A percentile compares a stretch with the other conserved stretches of the same genome.
Evolutionary conservation across 2,888 invertebrate species (phyloP).

Genomic region (Leptarthrus brevirostris): DNA sequence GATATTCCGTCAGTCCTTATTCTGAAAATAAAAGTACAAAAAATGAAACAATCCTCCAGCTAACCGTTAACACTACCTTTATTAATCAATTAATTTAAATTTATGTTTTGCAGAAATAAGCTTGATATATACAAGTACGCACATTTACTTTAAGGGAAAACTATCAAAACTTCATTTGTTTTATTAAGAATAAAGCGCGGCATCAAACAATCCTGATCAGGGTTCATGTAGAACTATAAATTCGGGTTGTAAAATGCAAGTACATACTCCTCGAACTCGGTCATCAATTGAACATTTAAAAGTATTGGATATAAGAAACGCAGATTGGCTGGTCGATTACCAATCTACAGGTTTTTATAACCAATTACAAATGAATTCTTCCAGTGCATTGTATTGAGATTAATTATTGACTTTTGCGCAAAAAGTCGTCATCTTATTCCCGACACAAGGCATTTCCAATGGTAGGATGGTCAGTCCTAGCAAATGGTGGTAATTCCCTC

Average conservation of each 20-base stretch:
- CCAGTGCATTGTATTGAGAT: neutral
- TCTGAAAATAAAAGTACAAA: neutral
- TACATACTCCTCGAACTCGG: too few relatives aligned
- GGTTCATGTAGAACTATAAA: neutral
- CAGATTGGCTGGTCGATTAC: slow-evolving; percentile 50
- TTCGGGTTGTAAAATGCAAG: slow-evolving; percentile 13
- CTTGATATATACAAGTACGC: slow-evolving; percentile 17
- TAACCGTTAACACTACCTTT: slow-evolving; percentile 29
- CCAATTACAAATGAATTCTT: neutral
- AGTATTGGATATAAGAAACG: slow-evolving; percentile 24
- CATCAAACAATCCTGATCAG: slow-evolving; percentile 30
- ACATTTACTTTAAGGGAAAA: slow-evolving; percentile 32
- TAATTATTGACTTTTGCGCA: slow-evolving; percentile 17
- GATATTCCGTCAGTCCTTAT: too few relatives aligned
- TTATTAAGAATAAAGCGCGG: neutral
- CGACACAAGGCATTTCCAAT: slow-evolving; percentile 19
- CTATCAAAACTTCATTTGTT: neutral
- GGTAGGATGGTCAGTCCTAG: slow-evolving; percentile 51
- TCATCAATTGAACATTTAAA: neutral
- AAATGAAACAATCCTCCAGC: neutral
- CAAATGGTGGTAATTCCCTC: neutral
- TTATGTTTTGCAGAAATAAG: slow-evolving; percentile 17
- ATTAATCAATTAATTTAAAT: slow-evolving; percentile 31
- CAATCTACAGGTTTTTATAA: slow-evolving; percentile 46
- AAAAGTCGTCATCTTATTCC: slow-evolving; percentile 16